Conservation (phyloP, 2,888 invertebrate species). For the Chymomyza caudatula region DNA sequence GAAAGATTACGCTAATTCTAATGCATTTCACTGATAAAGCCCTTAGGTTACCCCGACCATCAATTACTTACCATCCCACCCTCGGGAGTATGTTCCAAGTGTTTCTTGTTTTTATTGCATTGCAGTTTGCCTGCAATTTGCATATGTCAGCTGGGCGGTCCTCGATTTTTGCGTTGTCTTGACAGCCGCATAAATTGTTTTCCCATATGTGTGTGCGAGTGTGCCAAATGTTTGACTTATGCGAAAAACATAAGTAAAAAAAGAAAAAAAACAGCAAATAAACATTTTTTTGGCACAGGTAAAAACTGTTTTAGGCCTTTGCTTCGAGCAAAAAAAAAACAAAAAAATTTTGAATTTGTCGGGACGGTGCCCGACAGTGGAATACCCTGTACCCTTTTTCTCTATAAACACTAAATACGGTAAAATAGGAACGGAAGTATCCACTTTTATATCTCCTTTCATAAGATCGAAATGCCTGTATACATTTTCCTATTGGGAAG, state of each 20-base stretch:
- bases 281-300: slow-evolving; percentile 37
- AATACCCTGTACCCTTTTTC: too few relatives aligned
- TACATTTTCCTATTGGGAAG: too few relatives aligned
- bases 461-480: too few relatives aligned
- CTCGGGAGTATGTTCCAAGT: not conserved
- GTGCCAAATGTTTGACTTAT: slow-evolving; percentile 67
- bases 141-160: slow-evolving; percentile 63
- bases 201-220: slow-evolving; percentile 41
- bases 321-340: not conserved
- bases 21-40: too few relatives aligned
- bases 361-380: too few relatives aligned
- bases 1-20: too few relatives aligned
- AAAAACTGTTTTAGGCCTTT: slow-evolving; percentile 37
- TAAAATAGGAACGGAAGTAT: too few relatives aligned
- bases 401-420: too few relatives aligned
- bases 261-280: slow-evolving; percentile 8
- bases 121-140: slow-evolving; percentile 41
- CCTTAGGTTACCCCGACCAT: not conserved
- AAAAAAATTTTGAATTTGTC: too few relatives aligned
- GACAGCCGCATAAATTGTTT: slow-evolving; percentile 64
- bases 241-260: slow-evolving; percentile 35
- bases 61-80: not conserved
- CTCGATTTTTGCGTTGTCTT: slow-evolving; percentile 9
- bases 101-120: slow-evolving; percentile 14
- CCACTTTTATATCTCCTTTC: too few relatives aligned